Evolutionary conservation across 2,888 invertebrate species (phyloP).

Genomic region (Tachina fera): DNA sequence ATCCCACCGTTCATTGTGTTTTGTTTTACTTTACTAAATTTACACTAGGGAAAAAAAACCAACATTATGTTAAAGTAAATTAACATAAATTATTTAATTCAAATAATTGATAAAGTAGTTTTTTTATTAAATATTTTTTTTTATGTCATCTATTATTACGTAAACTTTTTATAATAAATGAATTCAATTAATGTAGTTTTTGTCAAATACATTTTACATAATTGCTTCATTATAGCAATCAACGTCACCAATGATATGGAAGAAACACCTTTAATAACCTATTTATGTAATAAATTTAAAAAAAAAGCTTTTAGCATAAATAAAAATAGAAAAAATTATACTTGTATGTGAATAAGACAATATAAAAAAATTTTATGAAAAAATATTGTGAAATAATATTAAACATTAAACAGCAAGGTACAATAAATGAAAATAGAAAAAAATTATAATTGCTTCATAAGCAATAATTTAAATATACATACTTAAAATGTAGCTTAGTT

Average conservation of each 20-base stretch:
- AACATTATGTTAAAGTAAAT: slow-evolving; percentile 44
- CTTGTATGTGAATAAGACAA: too few species aligned
- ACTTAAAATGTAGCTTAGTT: too few species aligned
- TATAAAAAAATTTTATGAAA: too few species aligned
- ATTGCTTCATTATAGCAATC: slow-evolving; percentile 43
- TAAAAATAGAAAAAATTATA: background rate
- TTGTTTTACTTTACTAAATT: too few species aligned
- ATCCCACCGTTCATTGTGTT: too few species aligned
- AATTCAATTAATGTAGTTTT: slow-evolving; percentile 24
- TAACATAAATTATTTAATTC: slow-evolving; percentile 58
- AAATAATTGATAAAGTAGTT: slow-evolving; percentile 57
- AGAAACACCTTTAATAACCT: background rate
- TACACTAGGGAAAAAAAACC: slow-evolving; percentile 8
- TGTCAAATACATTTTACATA: slow-evolving; percentile 15
- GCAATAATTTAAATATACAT: too few species aligned
- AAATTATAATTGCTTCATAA: too few species aligned
- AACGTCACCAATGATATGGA: slow-evolving; percentile 31
- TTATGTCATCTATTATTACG: background rate
- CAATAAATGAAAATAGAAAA: too few species aligned
- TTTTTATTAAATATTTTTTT: slow-evolving; percentile 8
- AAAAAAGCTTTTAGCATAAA: background rate
- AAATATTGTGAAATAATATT: too few species aligned
- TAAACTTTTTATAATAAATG: background rate
- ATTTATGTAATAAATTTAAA: background rate
- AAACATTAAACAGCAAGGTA: too few species aligned